These are phyloP conservation scores for Palythoa grandiflora DNA, from an alignment of 92 coral and sea anemone species.

Conservation along the genomic window DNA sequence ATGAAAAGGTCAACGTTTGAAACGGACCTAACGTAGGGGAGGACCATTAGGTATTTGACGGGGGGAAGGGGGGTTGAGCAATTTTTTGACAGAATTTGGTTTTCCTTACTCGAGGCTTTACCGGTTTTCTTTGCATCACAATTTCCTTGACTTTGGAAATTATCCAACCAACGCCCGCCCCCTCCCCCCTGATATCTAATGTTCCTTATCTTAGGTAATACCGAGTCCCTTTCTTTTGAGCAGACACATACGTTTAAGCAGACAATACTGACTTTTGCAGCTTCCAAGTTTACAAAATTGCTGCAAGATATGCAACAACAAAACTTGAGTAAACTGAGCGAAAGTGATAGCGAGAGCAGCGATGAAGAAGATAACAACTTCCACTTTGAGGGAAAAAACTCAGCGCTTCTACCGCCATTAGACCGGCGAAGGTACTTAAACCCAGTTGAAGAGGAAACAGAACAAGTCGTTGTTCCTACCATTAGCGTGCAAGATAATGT, in stretches of 20 bases:
- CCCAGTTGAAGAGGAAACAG: constrained; percentile 28
- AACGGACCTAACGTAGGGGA: no score
- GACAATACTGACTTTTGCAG: constrained; percentile 29
- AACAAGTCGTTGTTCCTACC: neutral
- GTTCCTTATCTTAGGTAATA: no score
- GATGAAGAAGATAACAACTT: constrained; percentile 26
- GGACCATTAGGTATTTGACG: no score
- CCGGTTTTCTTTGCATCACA: no score
- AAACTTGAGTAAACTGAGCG: constrained; percentile 49
- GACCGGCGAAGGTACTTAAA: neutral
- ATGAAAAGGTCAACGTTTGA: no score
- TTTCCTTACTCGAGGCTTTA: no score
- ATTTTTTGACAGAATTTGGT: no score
- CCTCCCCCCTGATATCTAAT: no score
- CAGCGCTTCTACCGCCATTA: constrained; percentile 2
- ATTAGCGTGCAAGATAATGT: neutral
- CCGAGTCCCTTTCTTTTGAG: neutral
- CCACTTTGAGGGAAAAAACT: neutral
- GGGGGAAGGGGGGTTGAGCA: no score
- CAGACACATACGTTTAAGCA: neutral
- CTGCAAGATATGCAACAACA: constrained; percentile 71
- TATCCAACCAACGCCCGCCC: no score
- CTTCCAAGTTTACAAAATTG: constrained; percentile 69
- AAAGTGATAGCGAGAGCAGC: constrained; percentile 27
- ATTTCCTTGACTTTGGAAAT: no score